A percentile compares a stretch with the other conserved stretches of the same genome.
These are phyloP conservation scores for Tor tambroides DNA, from an alignment of 2,113 vertebrate species.

Conservation along the genomic window DNA sequence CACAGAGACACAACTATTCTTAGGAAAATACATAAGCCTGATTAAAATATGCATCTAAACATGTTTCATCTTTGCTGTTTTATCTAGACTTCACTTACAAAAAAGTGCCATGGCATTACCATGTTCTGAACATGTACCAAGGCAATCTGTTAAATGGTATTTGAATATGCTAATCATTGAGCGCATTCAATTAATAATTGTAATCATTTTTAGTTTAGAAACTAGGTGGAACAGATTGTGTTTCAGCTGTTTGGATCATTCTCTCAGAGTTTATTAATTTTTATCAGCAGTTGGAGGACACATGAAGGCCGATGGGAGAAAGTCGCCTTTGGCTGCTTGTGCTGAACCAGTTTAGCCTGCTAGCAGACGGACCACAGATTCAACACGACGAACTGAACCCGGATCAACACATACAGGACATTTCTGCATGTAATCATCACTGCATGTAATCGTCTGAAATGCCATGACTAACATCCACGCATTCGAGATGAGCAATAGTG, in stretches of 20 bases:
- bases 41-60: not conserved
- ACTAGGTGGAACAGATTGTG: not conserved
- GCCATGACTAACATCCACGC: not conserved
- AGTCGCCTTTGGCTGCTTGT: not conserved
- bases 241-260: not conserved
- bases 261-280: not conserved
- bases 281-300: slow-evolving; percentile 14
- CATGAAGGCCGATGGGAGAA: not conserved
- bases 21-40: not conserved
- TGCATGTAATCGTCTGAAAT: not conserved
- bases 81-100: not conserved
- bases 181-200: not conserved
- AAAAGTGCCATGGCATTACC: not conserved
- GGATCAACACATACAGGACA: not conserved
- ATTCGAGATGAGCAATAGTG: not conserved
- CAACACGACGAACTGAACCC: not conserved
- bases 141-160: not conserved
- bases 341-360: not conserved
- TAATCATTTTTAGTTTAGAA: not conserved
- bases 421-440: not conserved
- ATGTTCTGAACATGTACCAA: not conserved
- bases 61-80: not conserved
- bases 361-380: not conserved
- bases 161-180: not conserved
- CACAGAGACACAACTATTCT: not conserved